Conservation (phyloP, 30 jellyfish, hydroid and myxozoan genomes). For the Aurelia aurita region DNA sequence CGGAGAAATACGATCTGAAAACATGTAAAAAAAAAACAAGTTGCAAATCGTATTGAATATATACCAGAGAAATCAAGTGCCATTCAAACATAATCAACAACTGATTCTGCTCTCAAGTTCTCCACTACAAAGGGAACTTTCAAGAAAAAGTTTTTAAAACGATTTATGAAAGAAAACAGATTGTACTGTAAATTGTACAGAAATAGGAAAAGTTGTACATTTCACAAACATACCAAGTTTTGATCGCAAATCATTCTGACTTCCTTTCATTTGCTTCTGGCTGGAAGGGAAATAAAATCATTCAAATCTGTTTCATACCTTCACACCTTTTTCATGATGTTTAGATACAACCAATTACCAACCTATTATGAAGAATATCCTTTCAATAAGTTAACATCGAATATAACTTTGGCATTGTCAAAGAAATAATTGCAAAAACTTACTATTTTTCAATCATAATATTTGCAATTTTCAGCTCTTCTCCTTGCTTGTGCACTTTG, state of each 20-base stretch:
- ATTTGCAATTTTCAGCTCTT: slow-evolving; percentile 90
- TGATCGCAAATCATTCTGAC: slow-evolving; percentile 67
- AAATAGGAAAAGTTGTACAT: not conserved
- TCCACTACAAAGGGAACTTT: too few species aligned
- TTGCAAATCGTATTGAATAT: too few species aligned
- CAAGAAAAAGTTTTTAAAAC: not conserved
- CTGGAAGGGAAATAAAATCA: slow-evolving; percentile 5
- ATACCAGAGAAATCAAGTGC: too few species aligned
- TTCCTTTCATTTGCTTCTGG: slow-evolving; percentile 81
- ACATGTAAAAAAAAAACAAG: too few species aligned
- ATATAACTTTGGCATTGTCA: not conserved
- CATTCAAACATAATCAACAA: too few species aligned
- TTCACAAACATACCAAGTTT: slow-evolving; percentile 69
- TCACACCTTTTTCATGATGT: too few species aligned
- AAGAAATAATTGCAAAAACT: too few species aligned
- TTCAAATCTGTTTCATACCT: too few species aligned
- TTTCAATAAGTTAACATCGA: not conserved
- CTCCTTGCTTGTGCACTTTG: slow-evolving; percentile 70
- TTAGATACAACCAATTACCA: too few species aligned
- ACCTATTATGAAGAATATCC: too few species aligned
- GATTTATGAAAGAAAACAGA: not conserved
- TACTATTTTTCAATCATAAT: slow-evolving; percentile 95
- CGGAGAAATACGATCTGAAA: too few species aligned
- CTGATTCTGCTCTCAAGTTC: too few species aligned
- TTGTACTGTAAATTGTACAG: not conserved